Conservation (phyloP, 2,888 invertebrate genomes). For the Melangyna quadrimaculata region DNA sequence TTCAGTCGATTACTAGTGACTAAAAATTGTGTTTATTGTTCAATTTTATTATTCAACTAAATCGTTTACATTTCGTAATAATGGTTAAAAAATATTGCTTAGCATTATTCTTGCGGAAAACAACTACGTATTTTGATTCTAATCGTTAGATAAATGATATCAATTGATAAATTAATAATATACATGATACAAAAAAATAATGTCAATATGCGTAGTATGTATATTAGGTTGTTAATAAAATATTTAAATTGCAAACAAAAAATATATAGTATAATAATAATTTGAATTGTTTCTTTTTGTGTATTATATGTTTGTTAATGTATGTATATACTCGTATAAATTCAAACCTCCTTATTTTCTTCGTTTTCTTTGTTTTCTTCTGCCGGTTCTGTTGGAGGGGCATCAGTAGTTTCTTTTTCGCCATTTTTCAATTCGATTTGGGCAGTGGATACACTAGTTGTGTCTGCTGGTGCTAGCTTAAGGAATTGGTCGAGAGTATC, state of each 20-base stretch:
- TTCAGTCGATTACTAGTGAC: constrained; percentile 53
- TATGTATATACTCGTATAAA: not conserved
- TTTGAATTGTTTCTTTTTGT: constrained; percentile 18
- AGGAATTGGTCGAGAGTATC: constrained; percentile 94
- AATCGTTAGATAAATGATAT: constrained; percentile 57
- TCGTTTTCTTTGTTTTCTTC: constrained; percentile 78
- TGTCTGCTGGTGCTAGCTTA: constrained; percentile 85
- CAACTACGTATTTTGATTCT: constrained; percentile 41
- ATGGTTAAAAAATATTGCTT: constrained; percentile 57
- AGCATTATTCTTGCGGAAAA: constrained; percentile 68
- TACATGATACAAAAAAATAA: constrained; percentile 44
- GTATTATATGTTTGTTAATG: constrained; percentile 20
- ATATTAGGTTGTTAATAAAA: constrained; percentile 61
- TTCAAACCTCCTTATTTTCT: constrained; percentile 75
- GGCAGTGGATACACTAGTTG: constrained; percentile 80
- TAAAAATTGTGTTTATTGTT: constrained; percentile 1
- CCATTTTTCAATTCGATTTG: constrained; percentile 81
- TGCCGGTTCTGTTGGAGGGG: constrained; percentile 79
- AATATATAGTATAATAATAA: constrained; percentile 27
- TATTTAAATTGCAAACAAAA: constrained; percentile 65
- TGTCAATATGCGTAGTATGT: constrained; percentile 54
- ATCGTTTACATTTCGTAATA: constrained; percentile 56
- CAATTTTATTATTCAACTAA: constrained; percentile 57
- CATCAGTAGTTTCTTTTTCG: constrained; percentile 77
- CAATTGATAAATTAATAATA: constrained; percentile 54